Percentiles rank a stretch among this genome's conserved stretches.
Evolutionary conservation across 2,888 invertebrate genomes (phyloP).

Genomic region (Glaucopsyche alexis): DNA sequence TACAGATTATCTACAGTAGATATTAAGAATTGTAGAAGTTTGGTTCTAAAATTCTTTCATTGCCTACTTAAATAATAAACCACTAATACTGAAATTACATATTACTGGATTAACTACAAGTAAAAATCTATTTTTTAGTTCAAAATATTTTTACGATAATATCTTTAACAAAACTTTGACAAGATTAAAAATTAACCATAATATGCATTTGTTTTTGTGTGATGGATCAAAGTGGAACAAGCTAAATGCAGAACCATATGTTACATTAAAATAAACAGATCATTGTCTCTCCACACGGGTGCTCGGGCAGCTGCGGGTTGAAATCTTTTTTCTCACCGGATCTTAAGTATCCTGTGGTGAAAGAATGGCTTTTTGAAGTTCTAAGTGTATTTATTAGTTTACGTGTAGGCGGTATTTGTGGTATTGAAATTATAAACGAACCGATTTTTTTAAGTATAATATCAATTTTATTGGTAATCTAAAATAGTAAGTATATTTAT

Average conservation of each 20-base stretch:
- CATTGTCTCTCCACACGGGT: conserved; percentile 45
- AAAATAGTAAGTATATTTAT: background rate
- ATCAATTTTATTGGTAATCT: background rate
- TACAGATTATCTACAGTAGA: too few relatives aligned
- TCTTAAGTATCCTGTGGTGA: conserved; percentile 40
- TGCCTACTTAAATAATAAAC: too few relatives aligned
- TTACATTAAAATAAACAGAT: conserved; percentile 57
- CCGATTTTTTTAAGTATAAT: background rate
- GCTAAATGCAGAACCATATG: conserved; percentile 41
- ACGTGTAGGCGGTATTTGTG: conserved; percentile 22
- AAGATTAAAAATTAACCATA: conserved; percentile 30
- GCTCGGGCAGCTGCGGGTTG: conserved; percentile 51
- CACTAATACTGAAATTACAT: too few relatives aligned
- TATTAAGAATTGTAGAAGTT: too few relatives aligned
- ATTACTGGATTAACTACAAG: too few relatives aligned
- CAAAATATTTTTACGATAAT: too few relatives aligned
- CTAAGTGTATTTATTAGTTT: conserved; percentile 38
- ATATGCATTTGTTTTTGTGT: conserved; percentile 21
- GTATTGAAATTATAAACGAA: conserved; percentile 22
- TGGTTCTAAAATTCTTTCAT: too few relatives aligned
- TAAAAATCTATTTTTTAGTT: too few relatives aligned
- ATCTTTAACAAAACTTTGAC: background rate
- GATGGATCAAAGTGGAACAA: conserved; percentile 38
- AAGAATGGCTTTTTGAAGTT: conserved; percentile 41
- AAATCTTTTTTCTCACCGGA: conserved; percentile 39